Evolutionary conservation across 2,888 invertebrate species (phyloP), one percentile per base, ranked within the genome.

Genomic region (Mantis religiosa): DNA sequence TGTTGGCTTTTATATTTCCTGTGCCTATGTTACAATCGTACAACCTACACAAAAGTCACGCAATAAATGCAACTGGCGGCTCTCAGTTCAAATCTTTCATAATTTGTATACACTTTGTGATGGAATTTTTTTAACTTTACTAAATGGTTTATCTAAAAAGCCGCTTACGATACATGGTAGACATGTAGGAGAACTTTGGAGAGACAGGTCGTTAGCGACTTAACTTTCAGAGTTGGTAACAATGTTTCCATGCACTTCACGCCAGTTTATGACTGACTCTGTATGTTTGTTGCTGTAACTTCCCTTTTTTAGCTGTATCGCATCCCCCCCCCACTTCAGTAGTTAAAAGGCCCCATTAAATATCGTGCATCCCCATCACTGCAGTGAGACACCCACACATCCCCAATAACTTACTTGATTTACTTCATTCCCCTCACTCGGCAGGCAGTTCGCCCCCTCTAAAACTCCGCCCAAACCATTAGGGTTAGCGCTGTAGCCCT

Each of bases 391-490:
- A 71, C 54, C 54, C 54, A 71, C 54, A 71, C 54, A 71, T 27
- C 85, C 71, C 85, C 85, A 85, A 86, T 86, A 86, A 86, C 86
- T 86, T 86, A 84, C 84, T 84, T 84, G 84, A 84, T 84, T 84
- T 84, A 47, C 86, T 71, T 27, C 71, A 81, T 86, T 81, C 86
- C 85, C 86, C 30, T 81, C 81, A 81, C 81, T 20, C 20, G 54
- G 54, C 54, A 71, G 54, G n/a, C n/a, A n/a, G n/a, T n/a, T 71
- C 25, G 9, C 41, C 54, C 54, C 54, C 54, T 71, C 86, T 86
- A 86, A 71, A 86, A 86, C 86, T 86, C 86, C 86, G 86, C 86
- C 86, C 86, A 86, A 86, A 30, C 86, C 86, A 86, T 86, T 86
- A 81, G 71, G 85, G 86, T 54, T 28, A 25, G 41, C 84, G 86